phyloP scores from a whole-genome alignment of 2,113 vertebrate genomes.

The Dascyllus trimaculatus region DNA sequence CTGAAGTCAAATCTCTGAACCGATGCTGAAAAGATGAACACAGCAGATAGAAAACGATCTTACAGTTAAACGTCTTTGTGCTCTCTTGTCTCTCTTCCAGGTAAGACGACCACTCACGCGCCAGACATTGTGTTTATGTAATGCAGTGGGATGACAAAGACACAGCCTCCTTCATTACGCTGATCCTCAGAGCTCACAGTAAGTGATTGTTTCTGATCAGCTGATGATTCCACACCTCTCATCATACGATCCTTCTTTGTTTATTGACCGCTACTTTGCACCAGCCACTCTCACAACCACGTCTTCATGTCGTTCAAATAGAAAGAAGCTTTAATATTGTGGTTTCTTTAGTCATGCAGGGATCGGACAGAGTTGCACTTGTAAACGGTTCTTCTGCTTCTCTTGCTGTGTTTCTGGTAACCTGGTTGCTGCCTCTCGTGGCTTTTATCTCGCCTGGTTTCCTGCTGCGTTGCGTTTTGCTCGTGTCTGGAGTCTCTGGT shows the following conservation, averaged over 20 bases:
- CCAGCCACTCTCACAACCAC: neutral
- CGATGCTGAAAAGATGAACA: too few relatives aligned
- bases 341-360: neutral
- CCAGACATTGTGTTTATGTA: neutral
- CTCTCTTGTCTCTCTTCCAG: neutral
- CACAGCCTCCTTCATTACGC: neutral
- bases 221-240: too few relatives aligned
- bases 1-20: too few relatives aligned
- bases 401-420: neutral
- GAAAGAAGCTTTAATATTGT: neutral
- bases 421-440: neutral
- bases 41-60: too few relatives aligned
- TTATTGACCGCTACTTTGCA: neutral
- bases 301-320: neutral
- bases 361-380: neutral
- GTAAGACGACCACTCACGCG: neutral
- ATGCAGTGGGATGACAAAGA: neutral
- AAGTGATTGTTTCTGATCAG: neutral
- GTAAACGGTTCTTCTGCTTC: neutral
- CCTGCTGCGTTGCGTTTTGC: neutral
- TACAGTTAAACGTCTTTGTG: neutral
- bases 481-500: neutral
- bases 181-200: neutral
- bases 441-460: conserved; percentile 3
- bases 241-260: too few relatives aligned